Percentiles rank a stretch among this genome's conserved stretches.
These are phyloP conservation scores for Trogon melanurus DNA, from an alignment of 2,113 vertebrate species.

Conservation along the genomic window DNA sequence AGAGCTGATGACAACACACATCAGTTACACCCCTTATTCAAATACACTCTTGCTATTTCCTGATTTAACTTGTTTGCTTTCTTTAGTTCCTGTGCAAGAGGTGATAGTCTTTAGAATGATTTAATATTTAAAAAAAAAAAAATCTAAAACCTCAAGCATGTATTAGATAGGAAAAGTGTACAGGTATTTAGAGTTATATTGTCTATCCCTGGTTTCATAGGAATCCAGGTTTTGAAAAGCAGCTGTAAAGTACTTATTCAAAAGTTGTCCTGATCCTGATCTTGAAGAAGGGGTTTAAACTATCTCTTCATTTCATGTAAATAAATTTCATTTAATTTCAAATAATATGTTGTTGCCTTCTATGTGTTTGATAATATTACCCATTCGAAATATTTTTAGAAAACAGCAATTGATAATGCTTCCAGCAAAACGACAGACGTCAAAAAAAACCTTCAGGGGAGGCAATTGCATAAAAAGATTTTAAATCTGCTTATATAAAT, in stretches of 20 bases:
- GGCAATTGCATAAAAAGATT: not conserved
- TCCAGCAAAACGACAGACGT: not conserved
- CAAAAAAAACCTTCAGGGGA: not conserved
- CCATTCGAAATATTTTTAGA: slow-evolving; percentile 15
- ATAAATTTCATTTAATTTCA: not conserved
- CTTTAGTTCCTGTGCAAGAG: not conserved
- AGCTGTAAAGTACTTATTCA: not conserved
- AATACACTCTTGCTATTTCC: not conserved
- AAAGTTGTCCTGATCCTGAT: not conserved
- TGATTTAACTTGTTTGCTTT: not conserved
- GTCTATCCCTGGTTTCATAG: not conserved
- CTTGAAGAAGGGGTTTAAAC: not conserved
- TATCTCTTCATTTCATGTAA: not conserved
- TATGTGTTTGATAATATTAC: not conserved
- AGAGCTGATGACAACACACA: fast-evolving
- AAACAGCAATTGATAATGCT: not conserved
- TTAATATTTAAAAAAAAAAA: not conserved
- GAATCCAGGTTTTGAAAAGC: not conserved
- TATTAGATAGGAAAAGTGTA: not conserved
- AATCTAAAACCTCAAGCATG: not conserved
- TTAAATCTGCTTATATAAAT: slow-evolving; percentile 35
- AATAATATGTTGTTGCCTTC: not conserved
- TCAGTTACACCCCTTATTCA: not conserved
- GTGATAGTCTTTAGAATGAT: not conserved
- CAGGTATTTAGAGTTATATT: not conserved